A percentile compares a stretch with the other conserved stretches of the same genome.
These are phyloP conservation scores for Trematomus loennbergii DNA, from an alignment of 2,113 vertebrate genomes.

Conservation along the genomic window DNA sequence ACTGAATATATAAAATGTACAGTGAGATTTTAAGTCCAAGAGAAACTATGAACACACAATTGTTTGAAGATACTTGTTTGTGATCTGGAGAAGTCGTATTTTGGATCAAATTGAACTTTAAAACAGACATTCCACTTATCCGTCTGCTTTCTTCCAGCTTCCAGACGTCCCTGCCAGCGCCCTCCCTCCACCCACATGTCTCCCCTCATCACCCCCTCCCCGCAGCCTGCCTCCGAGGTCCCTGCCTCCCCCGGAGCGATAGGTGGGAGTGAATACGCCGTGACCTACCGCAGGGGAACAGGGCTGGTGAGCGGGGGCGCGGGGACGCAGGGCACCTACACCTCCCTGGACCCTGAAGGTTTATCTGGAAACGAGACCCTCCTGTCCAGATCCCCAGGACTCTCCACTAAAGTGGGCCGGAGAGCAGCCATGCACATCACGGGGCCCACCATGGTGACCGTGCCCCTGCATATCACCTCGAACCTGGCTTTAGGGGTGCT, in stretches of 20 bases:
- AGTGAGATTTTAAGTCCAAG: no score
- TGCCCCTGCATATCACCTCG: conserved; percentile 92
- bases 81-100: no score
- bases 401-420: conserved; percentile 81
- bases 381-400: conserved; percentile 75
- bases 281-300: conserved; percentile 84
- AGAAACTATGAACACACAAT: no score
- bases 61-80: no score
- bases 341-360: conserved; percentile 69
- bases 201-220: conserved; percentile 10
- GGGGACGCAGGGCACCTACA: conserved; percentile 80
- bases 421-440: conserved; percentile 93
- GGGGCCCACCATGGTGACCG: conserved; percentile 89
- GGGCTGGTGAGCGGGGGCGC: conserved; percentile 75
- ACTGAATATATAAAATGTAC: no score
- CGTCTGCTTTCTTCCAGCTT: conserved; percentile 45
- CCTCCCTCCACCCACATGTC: conserved; percentile 44
- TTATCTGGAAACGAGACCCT: conserved; percentile 19
- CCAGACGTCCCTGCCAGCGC: conserved; percentile 37
- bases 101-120: background rate
- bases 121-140: background rate
- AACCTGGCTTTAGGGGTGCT: conserved; percentile 84
- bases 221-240: conserved; percentile 34
- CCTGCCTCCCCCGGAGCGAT: conserved; percentile 5
- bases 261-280: conserved; percentile 79